Evolutionary conservation across 2,113 vertebrate genomes (phyloP), one percentile per base, ranked within the genome.

Genomic region (Nothobranchius kuhntae): DNA sequence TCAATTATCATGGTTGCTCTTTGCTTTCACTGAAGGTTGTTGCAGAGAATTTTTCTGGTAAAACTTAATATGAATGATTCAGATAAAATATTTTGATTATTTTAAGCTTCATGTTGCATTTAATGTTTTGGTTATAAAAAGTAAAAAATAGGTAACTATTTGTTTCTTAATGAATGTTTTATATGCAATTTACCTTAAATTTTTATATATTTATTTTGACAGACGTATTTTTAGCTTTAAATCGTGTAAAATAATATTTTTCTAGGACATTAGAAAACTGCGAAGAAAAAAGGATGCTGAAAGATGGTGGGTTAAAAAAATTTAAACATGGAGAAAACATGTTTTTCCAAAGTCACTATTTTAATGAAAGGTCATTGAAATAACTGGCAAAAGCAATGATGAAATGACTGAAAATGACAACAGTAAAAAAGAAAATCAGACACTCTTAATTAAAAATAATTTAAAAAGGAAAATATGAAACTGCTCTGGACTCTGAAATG

Each of bases 41-140:
- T 69, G 53, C 44, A 61, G 38, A 40, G 61, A 12, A 6, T 30
- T n/a, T 30, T 60, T 67, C 40, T 62, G 65, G 12, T 74, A 40
- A 75, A 82, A 74, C 62, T 71, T 30, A 7, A 76, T 71, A 24
- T 21, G 7, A 66, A 42, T 7, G 7, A 12, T 53, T 35, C 68
- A 71, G 60, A 30, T 65, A 9, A 15, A 58, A 67, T 13, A 11
- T n/a, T 48, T 71, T 38, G 54, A 63, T 11, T 45, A 40, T 40
- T 2, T 7, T 4, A 40, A 8, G 38, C 1, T 40, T 40, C 38
- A 40, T 40, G 1, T 5, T 40, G 9, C 9, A 40, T 40, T 40
- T 40, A 30, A 3, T 40, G 6, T 8, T 40, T 40, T 40, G 38
- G 7, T 40, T 40, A 40, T 40, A 9, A 40, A 40, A 40, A 40